phyloP scores from a whole-genome alignment of 2,888 invertebrate genomes.

The Cryptocheilus praepositus region DNA sequence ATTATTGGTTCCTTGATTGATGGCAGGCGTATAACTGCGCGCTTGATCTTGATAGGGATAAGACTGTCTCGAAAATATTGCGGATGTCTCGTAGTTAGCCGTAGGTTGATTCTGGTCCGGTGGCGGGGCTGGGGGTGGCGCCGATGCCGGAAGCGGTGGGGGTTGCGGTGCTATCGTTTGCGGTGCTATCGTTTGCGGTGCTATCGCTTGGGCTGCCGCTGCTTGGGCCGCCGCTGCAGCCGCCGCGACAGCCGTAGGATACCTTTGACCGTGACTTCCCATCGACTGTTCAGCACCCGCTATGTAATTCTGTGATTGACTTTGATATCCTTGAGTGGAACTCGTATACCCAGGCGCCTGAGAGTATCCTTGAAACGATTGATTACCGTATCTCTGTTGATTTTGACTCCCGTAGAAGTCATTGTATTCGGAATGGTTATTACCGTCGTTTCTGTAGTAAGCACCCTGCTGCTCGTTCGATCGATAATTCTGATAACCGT shows the following conservation, averaged over 20 bases:
- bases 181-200: too few relatives aligned
- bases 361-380: constrained; percentile 62
- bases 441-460: constrained; percentile 67
- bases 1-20: constrained; percentile 61
- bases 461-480: constrained; percentile 64
- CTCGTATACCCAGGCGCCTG: constrained; percentile 60
- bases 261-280: constrained; percentile 52
- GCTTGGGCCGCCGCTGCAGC: too few relatives aligned
- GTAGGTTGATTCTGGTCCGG: constrained; percentile 60
- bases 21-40: constrained; percentile 60
- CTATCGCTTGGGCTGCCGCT: too few relatives aligned
- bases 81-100: constrained; percentile 63
- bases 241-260: constrained; percentile 46
- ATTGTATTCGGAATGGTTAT: constrained; percentile 56
- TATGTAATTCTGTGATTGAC: constrained; percentile 57
- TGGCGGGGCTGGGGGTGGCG: constrained; percentile 58
- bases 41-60: constrained; percentile 68
- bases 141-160: too few relatives aligned
- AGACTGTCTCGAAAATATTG: constrained; percentile 60
- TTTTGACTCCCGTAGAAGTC: constrained; percentile 67
- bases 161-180: too few relatives aligned
- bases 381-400: constrained; percentile 65
- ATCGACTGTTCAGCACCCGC: constrained; percentile 52
- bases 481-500: constrained; percentile 64
- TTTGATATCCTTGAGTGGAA: constrained; percentile 54